These are phyloP conservation scores for Thalassarche chlororhynchos DNA, from an alignment of 2,113 vertebrate species.

Conservation along the genomic window DNA sequence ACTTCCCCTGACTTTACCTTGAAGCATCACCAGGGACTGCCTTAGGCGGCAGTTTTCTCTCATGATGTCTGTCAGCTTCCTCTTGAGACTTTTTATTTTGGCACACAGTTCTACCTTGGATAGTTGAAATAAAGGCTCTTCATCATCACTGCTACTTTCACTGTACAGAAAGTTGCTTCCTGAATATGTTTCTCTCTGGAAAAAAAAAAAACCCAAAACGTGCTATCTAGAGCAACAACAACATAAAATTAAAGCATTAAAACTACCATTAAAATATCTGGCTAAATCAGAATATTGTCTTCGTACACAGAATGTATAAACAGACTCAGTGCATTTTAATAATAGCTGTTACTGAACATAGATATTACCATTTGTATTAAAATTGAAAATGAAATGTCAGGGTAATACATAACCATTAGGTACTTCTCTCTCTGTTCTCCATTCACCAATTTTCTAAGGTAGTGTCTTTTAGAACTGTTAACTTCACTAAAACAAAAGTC, in stretches of 20 bases:
- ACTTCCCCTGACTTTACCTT: constrained; percentile 66
- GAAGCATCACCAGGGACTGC: constrained; percentile 77
- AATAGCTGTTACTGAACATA: neutral
- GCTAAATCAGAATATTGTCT: neutral
- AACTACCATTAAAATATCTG: neutral
- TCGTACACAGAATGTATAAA: neutral
- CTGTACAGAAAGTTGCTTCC: constrained; percentile 71
- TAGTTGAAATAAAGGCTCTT: constrained; percentile 73
- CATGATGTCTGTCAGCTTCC: constrained; percentile 69
- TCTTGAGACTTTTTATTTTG: constrained; percentile 75
- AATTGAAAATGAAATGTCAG: neutral
- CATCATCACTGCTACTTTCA: constrained; percentile 77
- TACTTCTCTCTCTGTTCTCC: neutral
- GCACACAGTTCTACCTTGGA: constrained; percentile 76
- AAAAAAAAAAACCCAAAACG: neutral
- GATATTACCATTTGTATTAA: neutral
- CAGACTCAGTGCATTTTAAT: neutral
- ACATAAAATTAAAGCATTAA: neutral
- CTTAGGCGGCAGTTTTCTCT: constrained; percentile 77
- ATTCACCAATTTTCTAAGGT: neutral
- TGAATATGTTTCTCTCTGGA: constrained; percentile 69
- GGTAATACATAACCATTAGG: neutral
- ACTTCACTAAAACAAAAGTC: neutral
- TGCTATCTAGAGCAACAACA: neutral
- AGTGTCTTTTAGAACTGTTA: neutral